phyloP scores from a whole-genome alignment of 2,113 vertebrate species.

The Laticauda colubrina region DNA sequence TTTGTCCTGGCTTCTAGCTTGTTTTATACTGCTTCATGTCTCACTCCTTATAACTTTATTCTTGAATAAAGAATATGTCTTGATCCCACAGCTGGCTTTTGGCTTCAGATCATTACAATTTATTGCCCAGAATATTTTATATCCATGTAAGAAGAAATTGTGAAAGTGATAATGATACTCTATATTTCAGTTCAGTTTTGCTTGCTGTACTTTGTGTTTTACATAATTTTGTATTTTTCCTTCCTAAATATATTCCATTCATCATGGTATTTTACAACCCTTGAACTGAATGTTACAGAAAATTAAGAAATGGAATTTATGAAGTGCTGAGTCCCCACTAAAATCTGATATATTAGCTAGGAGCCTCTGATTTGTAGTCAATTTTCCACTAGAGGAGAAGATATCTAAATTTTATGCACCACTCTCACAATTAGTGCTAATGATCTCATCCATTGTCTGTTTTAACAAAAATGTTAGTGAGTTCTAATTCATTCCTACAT shows the following conservation, averaged over 20 bases:
- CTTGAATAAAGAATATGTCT: neutral
- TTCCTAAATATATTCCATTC: neutral
- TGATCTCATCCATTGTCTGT: conserved; percentile 10
- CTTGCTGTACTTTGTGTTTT: neutral
- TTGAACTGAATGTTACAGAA: neutral
- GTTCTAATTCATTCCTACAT: conserved; percentile 4
- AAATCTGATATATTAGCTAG: neutral
- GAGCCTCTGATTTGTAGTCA: neutral
- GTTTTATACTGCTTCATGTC: neutral
- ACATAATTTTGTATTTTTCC: neutral
- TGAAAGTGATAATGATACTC: neutral
- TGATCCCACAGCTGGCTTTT: neutral
- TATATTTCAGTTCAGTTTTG: neutral
- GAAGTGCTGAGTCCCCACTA: neutral
- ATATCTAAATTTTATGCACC: neutral
- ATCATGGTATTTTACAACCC: neutral
- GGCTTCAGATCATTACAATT: neutral
- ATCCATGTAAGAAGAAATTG: neutral
- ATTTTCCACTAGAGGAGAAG: neutral
- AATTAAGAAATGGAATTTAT: neutral
- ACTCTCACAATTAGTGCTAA: conserved; percentile 21
- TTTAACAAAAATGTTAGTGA: conserved; percentile 16
- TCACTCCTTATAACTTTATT: neutral
- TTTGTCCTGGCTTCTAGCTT: neutral
- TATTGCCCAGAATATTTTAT: neutral